Percentiles rank a stretch among this genome's conserved stretches.
phyloP scores from a whole-genome alignment of 2,113 vertebrate genomes.

The Gambusia holbrooki region DNA sequence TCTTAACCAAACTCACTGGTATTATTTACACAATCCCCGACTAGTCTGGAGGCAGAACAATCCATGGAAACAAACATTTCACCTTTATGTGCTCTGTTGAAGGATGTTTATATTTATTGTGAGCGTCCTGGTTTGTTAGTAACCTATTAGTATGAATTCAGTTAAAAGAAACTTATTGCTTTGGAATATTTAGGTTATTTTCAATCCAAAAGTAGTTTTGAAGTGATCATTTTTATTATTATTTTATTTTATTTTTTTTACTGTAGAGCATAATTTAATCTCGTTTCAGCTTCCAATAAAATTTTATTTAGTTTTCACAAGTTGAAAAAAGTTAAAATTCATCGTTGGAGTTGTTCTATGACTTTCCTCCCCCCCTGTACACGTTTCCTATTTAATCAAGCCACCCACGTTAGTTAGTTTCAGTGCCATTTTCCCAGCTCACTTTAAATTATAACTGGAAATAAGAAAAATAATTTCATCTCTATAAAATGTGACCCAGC shows the following conservation, averaged over 20 bases:
- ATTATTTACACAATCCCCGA: not conserved
- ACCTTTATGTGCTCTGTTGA: not conserved
- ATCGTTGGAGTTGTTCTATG: slow-evolving; percentile 3
- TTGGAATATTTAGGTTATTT: no score
- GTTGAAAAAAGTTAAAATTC: slow-evolving; percentile 2
- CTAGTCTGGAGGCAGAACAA: not conserved
- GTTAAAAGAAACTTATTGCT: no score
- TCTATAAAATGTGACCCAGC: slow-evolving; percentile 13
- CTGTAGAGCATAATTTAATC: slow-evolving; percentile 1
- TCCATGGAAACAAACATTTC: not conserved
- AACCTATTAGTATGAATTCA: not conserved
- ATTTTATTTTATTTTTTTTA: not conserved
- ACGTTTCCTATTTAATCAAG: slow-evolving; percentile 9
- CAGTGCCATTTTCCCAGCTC: slow-evolving; percentile 15
- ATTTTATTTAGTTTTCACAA: slow-evolving; percentile 5
- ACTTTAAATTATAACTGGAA: not conserved
- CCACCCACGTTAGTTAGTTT: slow-evolving; percentile 26
- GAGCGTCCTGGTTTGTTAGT: not conserved
- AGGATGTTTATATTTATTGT: no score
- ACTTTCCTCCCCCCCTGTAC: not conserved
- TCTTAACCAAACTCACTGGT: not conserved
- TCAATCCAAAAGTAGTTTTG: not conserved
- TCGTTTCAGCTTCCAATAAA: slow-evolving; percentile 17
- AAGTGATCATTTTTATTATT: not conserved
- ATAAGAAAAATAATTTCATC: slow-evolving; percentile 4